These are phyloP conservation scores for Rhabdornis inornatus DNA, from an alignment of 2,113 vertebrate genomes.

Conservation along the genomic window DNA sequence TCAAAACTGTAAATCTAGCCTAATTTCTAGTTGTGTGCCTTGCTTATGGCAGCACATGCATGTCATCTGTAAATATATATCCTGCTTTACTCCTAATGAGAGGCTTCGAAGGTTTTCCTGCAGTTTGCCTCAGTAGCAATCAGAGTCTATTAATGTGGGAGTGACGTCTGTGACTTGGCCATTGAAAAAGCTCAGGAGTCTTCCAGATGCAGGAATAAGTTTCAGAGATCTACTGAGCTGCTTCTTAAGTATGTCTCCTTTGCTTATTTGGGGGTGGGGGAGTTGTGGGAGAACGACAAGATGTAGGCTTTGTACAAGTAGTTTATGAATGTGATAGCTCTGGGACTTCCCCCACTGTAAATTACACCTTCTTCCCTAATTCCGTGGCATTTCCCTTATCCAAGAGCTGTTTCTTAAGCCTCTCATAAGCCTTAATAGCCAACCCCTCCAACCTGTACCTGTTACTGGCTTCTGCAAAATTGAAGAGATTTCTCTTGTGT, in stretches of 20 bases:
- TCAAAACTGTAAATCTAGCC: neutral
- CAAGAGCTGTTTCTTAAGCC: neutral
- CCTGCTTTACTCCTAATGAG: neutral
- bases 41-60: neutral
- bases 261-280: neutral
- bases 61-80: neutral
- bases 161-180: conserved; percentile 45
- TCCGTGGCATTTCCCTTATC: conserved; percentile 6
- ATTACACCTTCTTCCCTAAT: conserved; percentile 26
- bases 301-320: neutral
- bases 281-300: neutral
- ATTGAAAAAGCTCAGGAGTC: conserved; percentile 1
- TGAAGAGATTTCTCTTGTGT: neutral
- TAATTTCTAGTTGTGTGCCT: neutral
- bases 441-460: neutral
- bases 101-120: neutral
- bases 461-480: neutral
- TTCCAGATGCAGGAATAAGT: conserved; percentile 41
- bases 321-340: neutral
- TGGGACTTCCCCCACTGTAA: conserved; percentile 25
- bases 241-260: neutral
- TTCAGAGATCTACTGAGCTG: neutral
- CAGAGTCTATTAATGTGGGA: conserved; percentile 36
- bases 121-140: conserved; percentile 35
- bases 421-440: neutral